These are phyloP conservation scores for Philereme vetulata DNA, from an alignment of 2,888 invertebrate species.

Conservation along the genomic window DNA sequence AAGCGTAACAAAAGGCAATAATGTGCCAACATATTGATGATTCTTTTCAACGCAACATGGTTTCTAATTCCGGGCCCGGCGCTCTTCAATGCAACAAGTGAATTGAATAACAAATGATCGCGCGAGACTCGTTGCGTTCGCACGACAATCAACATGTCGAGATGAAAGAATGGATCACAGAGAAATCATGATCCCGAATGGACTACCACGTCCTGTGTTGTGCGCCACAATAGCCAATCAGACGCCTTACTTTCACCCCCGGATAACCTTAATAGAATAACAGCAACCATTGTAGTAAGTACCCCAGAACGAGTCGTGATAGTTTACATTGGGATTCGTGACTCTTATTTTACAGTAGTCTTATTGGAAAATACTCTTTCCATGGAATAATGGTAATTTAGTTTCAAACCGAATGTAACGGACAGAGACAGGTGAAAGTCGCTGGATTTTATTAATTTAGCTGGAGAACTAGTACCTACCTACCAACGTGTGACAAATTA, in stretches of 20 bases:
- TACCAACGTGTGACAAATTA: slow-evolving; percentile 35
- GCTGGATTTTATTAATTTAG: slow-evolving; percentile 44
- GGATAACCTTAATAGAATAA: slow-evolving; percentile 74
- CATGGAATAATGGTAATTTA: slow-evolving; percentile 68
- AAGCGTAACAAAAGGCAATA: slow-evolving; percentile 27
- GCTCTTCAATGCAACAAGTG: slow-evolving; percentile 57
- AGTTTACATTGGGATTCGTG: slow-evolving; percentile 76
- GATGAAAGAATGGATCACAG: slow-evolving; percentile 64
- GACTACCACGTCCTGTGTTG: slow-evolving; percentile 56
- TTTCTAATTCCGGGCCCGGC: slow-evolving; percentile 65
- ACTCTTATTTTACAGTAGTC: slow-evolving; percentile 74
- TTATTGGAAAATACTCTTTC: slow-evolving; percentile 72
- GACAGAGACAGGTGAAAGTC: slow-evolving; percentile 74
- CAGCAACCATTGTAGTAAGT: slow-evolving; percentile 77
- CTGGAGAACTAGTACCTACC: slow-evolving; percentile 42
- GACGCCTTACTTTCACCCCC: slow-evolving; percentile 74
- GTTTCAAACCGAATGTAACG: slow-evolving; percentile 64
- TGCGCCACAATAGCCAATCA: slow-evolving; percentile 72
- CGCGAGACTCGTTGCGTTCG: slow-evolving; percentile 57
- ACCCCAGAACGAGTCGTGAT: slow-evolving; percentile 73
- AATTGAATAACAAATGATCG: slow-evolving; percentile 71
- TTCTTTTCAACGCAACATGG: slow-evolving; percentile 53
- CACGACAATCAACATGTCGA: slow-evolving; percentile 74
- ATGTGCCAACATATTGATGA: slow-evolving; percentile 53
- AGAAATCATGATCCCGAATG: slow-evolving; percentile 74